phyloP scores from a whole-genome alignment of 1,140 invertebrate genomes.

The Danaus melanippus region DNA sequence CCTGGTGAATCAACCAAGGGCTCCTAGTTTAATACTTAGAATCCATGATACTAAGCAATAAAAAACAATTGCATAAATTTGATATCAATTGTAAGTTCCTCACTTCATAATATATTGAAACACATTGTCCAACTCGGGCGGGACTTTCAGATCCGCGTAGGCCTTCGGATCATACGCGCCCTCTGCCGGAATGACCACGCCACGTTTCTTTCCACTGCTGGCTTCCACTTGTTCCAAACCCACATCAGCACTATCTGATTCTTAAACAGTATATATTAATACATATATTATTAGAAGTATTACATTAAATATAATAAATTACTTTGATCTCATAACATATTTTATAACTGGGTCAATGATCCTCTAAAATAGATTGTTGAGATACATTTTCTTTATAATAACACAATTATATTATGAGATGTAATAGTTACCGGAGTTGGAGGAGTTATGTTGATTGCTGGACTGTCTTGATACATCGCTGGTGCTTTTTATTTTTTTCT shows the following conservation, averaged over 20 bases:
- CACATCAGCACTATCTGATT: slow-evolving; percentile 49
- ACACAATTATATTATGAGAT: no score
- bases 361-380: no score
- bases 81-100: slow-evolving; percentile 19
- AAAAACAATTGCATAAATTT: no score
- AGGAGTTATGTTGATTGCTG: slow-evolving; percentile 37
- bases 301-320: background rate
- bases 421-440: slow-evolving; percentile 31
- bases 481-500: slow-evolving; percentile 17
- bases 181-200: slow-evolving; percentile 67
- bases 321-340: no score
- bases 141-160: slow-evolving; percentile 87
- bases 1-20: no score
- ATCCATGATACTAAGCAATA: no score
- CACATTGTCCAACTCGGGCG: slow-evolving; percentile 90
- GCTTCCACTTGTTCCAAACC: slow-evolving; percentile 30
- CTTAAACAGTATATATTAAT: slow-evolving; percentile 20
- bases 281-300: background rate
- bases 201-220: slow-evolving; percentile 38
- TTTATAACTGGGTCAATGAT: no score
- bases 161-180: slow-evolving; percentile 88
- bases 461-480: slow-evolving; percentile 17
- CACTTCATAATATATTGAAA: slow-evolving; percentile 95
- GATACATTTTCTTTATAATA: no score
- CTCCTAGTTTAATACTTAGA: no score